Conservation (phyloP, 1,140 invertebrate genomes). For the Rhopalosiphum maidis region DNA sequence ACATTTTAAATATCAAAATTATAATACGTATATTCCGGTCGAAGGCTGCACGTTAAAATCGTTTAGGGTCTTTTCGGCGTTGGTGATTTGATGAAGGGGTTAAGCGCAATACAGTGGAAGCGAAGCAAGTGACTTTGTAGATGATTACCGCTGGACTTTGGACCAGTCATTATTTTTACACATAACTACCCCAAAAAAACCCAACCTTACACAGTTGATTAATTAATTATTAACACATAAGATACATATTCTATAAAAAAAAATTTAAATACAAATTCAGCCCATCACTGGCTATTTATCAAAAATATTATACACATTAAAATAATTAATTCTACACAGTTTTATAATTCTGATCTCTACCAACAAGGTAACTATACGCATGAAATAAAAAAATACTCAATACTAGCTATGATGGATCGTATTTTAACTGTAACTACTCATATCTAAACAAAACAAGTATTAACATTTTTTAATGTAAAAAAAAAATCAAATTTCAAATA, state of each 20-base stretch:
- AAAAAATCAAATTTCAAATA: not conserved
- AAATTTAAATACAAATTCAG: not conserved
- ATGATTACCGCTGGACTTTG: not conserved
- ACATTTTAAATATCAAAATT: not conserved
- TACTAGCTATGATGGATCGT: too few species aligned
- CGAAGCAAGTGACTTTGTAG: not conserved
- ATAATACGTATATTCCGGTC: not conserved
- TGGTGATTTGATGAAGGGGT: too few species aligned
- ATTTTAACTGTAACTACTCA: too few species aligned
- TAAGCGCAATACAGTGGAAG: not conserved
- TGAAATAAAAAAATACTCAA: not conserved
- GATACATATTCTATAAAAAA: not conserved
- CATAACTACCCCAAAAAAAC: not conserved
- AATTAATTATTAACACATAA: not conserved
- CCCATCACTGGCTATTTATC: too few species aligned
- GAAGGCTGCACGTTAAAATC: too few species aligned
- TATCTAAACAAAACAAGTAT: too few species aligned
- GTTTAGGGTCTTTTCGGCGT: not conserved
- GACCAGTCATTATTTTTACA: not conserved
- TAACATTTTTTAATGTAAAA: not conserved
- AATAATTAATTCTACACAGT: not conserved
- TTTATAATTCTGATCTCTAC: not conserved
- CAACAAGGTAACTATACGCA: not conserved
- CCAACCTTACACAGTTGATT: not conserved
- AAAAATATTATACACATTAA: not conserved